Base-by-base conservation (phyloP, 2,113 vertebrate species). In the Eulemur macaco region DNA sequence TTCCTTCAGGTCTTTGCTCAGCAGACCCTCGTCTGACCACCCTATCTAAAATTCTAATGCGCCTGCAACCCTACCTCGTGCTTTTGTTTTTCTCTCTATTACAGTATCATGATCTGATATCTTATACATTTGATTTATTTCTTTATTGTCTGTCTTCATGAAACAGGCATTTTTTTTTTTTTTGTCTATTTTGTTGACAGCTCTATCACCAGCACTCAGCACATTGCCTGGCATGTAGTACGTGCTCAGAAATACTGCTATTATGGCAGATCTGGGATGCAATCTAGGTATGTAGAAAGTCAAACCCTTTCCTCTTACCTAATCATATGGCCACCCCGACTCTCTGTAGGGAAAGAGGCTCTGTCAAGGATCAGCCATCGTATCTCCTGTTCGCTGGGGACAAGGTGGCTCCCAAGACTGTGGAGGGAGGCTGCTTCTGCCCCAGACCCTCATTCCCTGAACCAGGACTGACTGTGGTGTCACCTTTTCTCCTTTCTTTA, bases 401-500 rank as follows among this genome's bases (percentile, higher is more conserved):
- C 14, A 37, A 27, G 34, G 31, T 69, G 6, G 6, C 42, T 25
- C 27, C 45, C 25, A 69, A 83, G 52, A 80, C 74, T 68, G 10
- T 1, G 78, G 29, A 54, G 5, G 12, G 29, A 56, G 20, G 39
- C 34, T 37, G 1, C 50, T 82, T 74, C 80, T 91, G 84, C 71
- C 89, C 37, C 34, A 92, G 68, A 54, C 54, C 50, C 9, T 63
- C 39, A 31, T 84, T 42, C 74, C 76, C 87, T 97, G 92, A 31
- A 92, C 80, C 66, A 66, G 50, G 60, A 86, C 94, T 89, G 92
- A 96, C 74, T 92, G 84, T 11, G 64, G 80, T 64, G 39, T 81
- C 88, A 87, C 15, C 76, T 78, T 78, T 13, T 82, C 80, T 95
- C 50, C 52, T 54, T 95, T 93, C 94, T 97, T 76, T 66, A 68